Evolutionary conservation across 2,888 invertebrate species (phyloP), one percentile per base, ranked within the genome.

Genomic region (Rugalucina vietnamica): DNA sequence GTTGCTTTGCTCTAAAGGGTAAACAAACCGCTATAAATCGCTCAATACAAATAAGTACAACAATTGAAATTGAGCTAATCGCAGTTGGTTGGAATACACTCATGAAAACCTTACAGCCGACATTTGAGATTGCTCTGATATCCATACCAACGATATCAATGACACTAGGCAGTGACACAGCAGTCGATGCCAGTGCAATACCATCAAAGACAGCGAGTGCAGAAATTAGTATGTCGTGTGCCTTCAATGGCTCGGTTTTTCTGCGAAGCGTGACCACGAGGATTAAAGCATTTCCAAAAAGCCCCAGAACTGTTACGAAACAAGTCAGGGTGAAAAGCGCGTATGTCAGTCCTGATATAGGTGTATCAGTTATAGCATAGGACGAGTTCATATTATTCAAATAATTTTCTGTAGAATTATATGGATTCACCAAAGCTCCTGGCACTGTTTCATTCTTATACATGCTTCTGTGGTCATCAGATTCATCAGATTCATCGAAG

Each of bases 1-100:
- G 73, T 0, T 49, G 10, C 32, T 87, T 89, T 5, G 85, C 89
- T 36, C 81, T 71, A 4, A 88, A 29, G 3, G 90, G 90, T 27
- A 89, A 79, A 87, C 89, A 90, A 1, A 90, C 82, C 12, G 89
- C 90, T 8, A 90, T 74, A 43, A 91, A 90, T 12, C 91, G 78
- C 57, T 91, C 90, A 1, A 89, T 72, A 54, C 87, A 81, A 34
- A 91, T 86, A 21, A 85, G 49, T 0, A 90, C 88, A 3, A 91
- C 87, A 24, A 90, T 81, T 88, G 90, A 89, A 8, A 90, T 88
- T 12, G 89, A 89, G 29, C 84, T 80, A 34, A 90, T 87, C 70
- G 89, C 90, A 10, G 88, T 78, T 4, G 82, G 78, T 29, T 86
- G 76, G 43, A 78, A 88, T 21, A 84, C 29, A 65, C 79, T 87